Evolutionary conservation across 2,888 invertebrate species (phyloP).

Genomic region (Cecidostiba fungosa): DNA sequence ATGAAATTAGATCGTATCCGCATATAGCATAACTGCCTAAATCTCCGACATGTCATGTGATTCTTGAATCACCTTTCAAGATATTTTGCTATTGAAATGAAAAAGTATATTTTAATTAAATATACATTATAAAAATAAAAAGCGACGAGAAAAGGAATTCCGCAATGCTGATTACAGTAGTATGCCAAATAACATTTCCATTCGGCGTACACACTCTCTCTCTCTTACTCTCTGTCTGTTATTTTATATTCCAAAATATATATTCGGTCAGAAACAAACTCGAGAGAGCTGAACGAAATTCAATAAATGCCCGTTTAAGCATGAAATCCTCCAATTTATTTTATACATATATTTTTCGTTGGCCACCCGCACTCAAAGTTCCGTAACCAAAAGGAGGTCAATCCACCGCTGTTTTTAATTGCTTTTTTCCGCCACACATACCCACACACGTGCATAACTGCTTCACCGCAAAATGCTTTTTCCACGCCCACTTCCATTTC

Average conservation of each 20-base stretch:
- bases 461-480: not conserved
- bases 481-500: not conserved
- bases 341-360: not conserved
- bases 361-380: not conserved
- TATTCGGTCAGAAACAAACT: not conserved
- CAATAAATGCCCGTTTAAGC: conserved; percentile 9
- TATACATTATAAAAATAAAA: not conserved
- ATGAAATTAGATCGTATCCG: no score
- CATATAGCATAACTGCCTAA: no score
- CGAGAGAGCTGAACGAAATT: conserved; percentile 1
- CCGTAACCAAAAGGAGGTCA: not conserved
- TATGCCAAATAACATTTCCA: not conserved
- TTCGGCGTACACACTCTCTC: not conserved
- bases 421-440: not conserved
- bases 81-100: not conserved
- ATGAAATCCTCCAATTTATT: conserved; percentile 3
- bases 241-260: not conserved
- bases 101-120: not conserved
- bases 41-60: no score
- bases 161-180: not conserved
- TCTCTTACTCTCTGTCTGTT: not conserved
- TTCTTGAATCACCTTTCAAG: no score
- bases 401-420: not conserved
- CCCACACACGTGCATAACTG: not conserved
- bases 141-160: not conserved